phyloP scores from a whole-genome alignment of 2,888 invertebrate genomes.

The Amiota minor region DNA sequence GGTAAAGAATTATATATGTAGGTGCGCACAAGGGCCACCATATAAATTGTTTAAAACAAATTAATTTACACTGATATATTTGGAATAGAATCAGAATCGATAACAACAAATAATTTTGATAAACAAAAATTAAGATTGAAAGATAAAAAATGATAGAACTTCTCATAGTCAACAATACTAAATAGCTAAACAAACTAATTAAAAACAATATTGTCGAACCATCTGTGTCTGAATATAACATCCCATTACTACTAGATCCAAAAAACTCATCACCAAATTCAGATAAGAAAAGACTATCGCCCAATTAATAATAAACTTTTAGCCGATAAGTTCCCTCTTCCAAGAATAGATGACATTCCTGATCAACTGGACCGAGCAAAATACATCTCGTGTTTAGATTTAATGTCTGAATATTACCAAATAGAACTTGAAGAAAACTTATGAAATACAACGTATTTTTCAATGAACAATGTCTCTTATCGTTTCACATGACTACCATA shows the following conservation, averaged over 20 bases:
- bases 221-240: slow-evolving; percentile 1
- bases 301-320: not conserved
- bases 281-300: too few relatives aligned
- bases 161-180: not conserved
- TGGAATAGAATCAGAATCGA: too few relatives aligned
- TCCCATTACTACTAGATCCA: not conserved
- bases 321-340: not conserved
- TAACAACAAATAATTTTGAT: too few relatives aligned
- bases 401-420: not conserved
- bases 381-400: not conserved
- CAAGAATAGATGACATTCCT: slow-evolving; percentile 4
- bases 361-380: not conserved
- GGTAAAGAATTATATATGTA: too few relatives aligned
- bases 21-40: too few relatives aligned
- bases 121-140: too few relatives aligned
- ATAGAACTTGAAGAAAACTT: too few relatives aligned
- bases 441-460: not conserved
- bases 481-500: not conserved
- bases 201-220: not conserved
- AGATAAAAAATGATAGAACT: not conserved
- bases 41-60: too few relatives aligned
- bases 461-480: not conserved
- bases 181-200: not conserved
- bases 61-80: too few relatives aligned
- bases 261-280: not conserved